Percentiles rank a stretch among this genome's conserved stretches.
These are phyloP conservation scores for Vombatus ursinus DNA, from an alignment of 2,113 vertebrate species.

Conservation along the genomic window DNA sequence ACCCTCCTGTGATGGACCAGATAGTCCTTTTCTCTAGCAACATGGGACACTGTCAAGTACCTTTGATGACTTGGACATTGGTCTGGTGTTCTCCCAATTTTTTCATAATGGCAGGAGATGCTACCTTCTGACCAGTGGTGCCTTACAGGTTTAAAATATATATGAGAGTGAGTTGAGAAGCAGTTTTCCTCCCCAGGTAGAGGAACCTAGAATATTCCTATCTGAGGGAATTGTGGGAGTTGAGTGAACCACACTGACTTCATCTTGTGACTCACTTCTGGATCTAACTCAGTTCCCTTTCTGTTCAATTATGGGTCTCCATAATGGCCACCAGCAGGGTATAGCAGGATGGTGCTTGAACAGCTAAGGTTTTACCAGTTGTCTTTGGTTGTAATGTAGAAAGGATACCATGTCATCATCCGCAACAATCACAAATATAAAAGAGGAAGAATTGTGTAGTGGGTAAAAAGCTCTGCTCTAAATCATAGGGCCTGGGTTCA, in stretches of 20 bases:
- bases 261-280: neutral
- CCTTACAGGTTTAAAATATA: neutral
- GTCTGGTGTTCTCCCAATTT: neutral
- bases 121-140: neutral
- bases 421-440: neutral
- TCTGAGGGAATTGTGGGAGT: neutral
- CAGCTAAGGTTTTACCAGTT: neutral
- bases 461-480: neutral
- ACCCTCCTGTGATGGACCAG: neutral
- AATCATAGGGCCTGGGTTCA: neutral
- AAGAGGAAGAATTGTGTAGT: neutral
- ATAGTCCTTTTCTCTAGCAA: neutral
- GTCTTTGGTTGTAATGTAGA: neutral
- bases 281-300: neutral
- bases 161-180: neutral
- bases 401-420: neutral
- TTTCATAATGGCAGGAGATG: neutral
- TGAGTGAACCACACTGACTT: neutral
- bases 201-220: neutral
- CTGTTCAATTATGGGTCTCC: neutral
- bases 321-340: neutral
- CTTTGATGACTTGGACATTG: neutral
- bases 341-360: neutral
- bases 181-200: neutral
- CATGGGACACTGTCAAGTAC: neutral